Percentiles rank a stretch among this genome's conserved stretches.
phyloP scores from a whole-genome alignment of 2,113 vertebrate species.

The pig (Sus scrofa) region T2T-Sscrofa CM000815.6:95153001-95153500 shows the following conservation, averaged over 20 bases:
- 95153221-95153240: no score
- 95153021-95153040: not conserved
- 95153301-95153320: no score
- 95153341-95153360: not conserved
- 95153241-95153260: no score
- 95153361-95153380: not conserved
- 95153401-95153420: not conserved
- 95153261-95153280: no score
- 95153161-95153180: no score
- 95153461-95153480: not conserved
- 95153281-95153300: no score
- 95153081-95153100: not conserved
- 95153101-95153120: not conserved
- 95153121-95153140: not conserved
- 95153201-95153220: no score
- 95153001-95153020: fast-evolving
- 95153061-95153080: not conserved
- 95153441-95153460: not conserved
- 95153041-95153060: not conserved
- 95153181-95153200: no score
- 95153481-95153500: not conserved
- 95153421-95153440: fast-evolving
- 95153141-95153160: no score
- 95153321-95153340: not conserved
- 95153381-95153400: not conserved